phyloP scores from a whole-genome alignment of 1,140 invertebrate species.

The Lutraria rhynchaena region DNA sequence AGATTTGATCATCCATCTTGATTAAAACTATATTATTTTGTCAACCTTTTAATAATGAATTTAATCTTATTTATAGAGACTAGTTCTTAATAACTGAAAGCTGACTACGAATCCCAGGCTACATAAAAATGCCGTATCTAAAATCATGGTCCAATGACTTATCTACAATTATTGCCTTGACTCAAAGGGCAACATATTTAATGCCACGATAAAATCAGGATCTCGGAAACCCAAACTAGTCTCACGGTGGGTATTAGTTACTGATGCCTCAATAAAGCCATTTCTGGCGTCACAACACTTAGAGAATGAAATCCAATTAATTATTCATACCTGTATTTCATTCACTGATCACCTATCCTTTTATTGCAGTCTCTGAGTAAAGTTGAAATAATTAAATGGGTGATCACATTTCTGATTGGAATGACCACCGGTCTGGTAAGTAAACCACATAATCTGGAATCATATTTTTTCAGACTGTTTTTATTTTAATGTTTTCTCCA shows the following conservation, averaged over 20 bases:
- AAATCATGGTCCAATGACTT: too few species aligned
- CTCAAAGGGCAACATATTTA: too few species aligned
- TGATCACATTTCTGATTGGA: constrained; percentile 96
- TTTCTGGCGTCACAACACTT: neutral
- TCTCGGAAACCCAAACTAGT: neutral
- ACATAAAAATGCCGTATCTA: too few species aligned
- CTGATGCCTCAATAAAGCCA: neutral
- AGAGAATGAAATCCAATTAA: neutral
- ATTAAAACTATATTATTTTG: neutral
- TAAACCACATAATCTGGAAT: too few species aligned
- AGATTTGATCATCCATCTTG: too few species aligned
- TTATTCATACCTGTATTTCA: neutral
- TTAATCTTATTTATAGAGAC: too few species aligned
- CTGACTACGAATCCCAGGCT: too few species aligned
- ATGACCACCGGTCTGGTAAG: constrained; percentile 92
- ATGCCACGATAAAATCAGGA: neutral
- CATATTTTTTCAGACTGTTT: too few species aligned
- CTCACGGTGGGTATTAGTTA: neutral
- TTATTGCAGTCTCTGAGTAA: constrained; percentile 66
- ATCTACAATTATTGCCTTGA: too few species aligned
- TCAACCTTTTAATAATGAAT: neutral
- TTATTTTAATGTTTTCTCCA: too few species aligned
- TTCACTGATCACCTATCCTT: neutral
- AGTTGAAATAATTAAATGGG: constrained; percentile 85
- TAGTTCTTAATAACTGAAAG: too few species aligned